phyloP scores from a whole-genome alignment of 2,888 invertebrate species.

The Deroplatys truncata region DNA sequence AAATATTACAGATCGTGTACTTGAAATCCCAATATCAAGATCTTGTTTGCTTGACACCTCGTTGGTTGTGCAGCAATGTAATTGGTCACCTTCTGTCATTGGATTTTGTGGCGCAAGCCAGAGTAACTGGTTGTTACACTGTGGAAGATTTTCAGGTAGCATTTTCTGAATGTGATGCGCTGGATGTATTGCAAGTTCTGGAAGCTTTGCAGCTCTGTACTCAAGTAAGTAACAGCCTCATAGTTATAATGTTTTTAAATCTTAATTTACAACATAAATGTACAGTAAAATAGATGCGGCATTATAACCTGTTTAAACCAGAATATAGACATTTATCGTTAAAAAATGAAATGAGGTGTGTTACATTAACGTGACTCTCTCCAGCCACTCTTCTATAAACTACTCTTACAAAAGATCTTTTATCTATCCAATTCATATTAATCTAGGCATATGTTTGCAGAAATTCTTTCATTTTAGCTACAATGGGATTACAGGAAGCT shows the following conservation, averaged over 20 bases:
- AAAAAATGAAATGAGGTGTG: no score
- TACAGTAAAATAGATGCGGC: background rate
- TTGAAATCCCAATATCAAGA: conserved; percentile 52
- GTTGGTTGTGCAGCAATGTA: conserved; percentile 64
- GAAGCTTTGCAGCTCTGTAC: conserved; percentile 68
- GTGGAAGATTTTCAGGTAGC: conserved; percentile 68
- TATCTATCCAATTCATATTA: no score
- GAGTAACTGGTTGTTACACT: conserved; percentile 66
- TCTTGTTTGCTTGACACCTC: conserved; percentile 60
- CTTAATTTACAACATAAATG: background rate
- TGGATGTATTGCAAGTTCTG: conserved; percentile 61
- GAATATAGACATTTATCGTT: no score
- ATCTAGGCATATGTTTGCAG: no score
- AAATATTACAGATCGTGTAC: conserved; percentile 50
- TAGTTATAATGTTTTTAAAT: background rate
- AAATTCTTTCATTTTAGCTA: no score
- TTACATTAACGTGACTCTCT: no score
- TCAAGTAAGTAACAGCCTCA: conserved; percentile 43
- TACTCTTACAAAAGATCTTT: no score
- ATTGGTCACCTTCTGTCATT: conserved; percentile 61
- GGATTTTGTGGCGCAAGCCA: conserved; percentile 50
- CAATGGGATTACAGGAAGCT: no score
- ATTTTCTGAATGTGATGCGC: conserved; percentile 65
- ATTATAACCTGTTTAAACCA: no score
- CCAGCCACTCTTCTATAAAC: no score